phyloP scores from a whole-genome alignment of 2,797 vertebrate genomes.

The Poecile montanus region DNA sequence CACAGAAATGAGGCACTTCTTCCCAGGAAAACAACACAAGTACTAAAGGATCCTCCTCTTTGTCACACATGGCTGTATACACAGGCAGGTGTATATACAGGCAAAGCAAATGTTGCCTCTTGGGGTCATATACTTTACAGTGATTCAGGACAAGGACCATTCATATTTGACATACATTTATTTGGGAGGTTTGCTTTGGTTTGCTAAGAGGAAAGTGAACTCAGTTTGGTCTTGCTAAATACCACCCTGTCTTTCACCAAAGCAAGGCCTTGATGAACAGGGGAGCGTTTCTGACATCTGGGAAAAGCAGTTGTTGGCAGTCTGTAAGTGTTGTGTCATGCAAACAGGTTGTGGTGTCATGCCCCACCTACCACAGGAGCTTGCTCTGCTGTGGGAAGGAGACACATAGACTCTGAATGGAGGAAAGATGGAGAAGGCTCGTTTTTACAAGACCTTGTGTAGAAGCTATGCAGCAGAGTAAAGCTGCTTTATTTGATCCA shows the following conservation, averaged over 20 bases:
- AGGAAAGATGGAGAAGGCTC: not conserved
- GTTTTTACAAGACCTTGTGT: not conserved
- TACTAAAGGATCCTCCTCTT: not conserved
- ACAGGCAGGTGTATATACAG: not conserved
- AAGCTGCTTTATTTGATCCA: not conserved
- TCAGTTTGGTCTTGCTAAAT: not conserved
- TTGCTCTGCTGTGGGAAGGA: not conserved
- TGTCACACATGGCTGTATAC: rapidly evolving
- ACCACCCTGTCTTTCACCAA: not conserved
- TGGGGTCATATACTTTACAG: not conserved
- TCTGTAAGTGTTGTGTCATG: not conserved
- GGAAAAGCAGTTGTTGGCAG: not conserved
- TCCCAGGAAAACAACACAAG: not conserved
- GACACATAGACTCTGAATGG: not conserved
- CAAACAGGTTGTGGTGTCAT: not conserved
- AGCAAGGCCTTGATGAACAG: not conserved
- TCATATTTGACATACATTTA: not conserved
- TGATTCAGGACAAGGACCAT: not conserved
- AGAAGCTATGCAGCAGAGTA: not conserved
- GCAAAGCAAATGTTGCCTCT: not conserved
- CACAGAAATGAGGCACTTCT: not conserved
- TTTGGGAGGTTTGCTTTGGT: not conserved
- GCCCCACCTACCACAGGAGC: not conserved
- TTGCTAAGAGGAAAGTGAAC: not conserved
- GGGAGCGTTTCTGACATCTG: not conserved